A percentile compares a stretch with the other conserved stretches of the same genome.
Conservation (phyloP, 2,113 vertebrate species). For the Pangasianodon hypophthalmus region DNA sequence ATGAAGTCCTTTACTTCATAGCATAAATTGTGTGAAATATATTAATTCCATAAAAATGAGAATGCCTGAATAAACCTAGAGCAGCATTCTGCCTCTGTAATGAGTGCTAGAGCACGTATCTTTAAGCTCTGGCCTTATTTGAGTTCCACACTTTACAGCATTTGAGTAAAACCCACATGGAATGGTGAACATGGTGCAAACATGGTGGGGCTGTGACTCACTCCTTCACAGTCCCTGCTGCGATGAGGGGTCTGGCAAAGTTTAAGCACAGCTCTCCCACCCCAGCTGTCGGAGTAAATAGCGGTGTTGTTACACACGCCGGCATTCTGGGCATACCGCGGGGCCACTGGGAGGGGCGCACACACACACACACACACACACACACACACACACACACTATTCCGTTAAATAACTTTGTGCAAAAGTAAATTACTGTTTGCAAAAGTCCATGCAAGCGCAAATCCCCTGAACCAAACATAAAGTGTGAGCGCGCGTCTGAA, state of each 20-base stretch:
- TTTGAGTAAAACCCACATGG: background rate
- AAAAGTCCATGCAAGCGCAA: constrained; percentile 16
- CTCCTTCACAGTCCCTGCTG: background rate
- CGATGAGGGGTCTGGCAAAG: constrained; percentile 48
- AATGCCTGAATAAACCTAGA: background rate
- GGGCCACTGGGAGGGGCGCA: constrained; percentile 62
- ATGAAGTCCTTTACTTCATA: background rate
- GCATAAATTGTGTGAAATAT: background rate
- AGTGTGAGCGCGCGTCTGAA: background rate
- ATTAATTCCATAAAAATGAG: background rate
- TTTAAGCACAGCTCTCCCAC: constrained; percentile 49
- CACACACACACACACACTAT: constrained; percentile 26
- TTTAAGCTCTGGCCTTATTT: background rate
- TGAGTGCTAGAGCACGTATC: background rate
- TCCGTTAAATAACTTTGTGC: background rate
- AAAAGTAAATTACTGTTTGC: background rate
- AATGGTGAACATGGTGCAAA: constrained; percentile 19
- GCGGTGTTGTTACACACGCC: constrained; percentile 58
- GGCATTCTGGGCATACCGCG: constrained; percentile 70
- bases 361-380: constrained; percentile 34
- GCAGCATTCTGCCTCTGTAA: background rate
- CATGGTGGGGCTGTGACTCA: constrained; percentile 13
- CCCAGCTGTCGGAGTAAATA: constrained; percentile 62
- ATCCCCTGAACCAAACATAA: background rate
- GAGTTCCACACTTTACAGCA: background rate